Evolutionary conservation across 2,888 invertebrate species (phyloP).

Genomic region (Pasiphila rectangulata): DNA sequence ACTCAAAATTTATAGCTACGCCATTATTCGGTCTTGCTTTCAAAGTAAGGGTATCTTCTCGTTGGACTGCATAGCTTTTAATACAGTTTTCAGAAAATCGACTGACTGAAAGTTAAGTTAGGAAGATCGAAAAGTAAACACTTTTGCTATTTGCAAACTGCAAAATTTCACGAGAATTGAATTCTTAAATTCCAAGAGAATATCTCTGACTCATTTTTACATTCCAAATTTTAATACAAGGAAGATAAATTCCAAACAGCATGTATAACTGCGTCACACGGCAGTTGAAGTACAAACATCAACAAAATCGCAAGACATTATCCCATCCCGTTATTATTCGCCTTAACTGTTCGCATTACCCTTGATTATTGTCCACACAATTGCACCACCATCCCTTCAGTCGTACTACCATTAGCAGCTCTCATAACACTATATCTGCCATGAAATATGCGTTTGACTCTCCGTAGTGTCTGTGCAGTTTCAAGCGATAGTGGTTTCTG

Average conservation of each 20-base stretch:
- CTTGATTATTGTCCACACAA: conserved; percentile 74
- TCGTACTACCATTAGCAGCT: conserved; percentile 68
- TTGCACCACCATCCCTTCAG: conserved; percentile 62
- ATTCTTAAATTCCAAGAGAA: too few species aligned
- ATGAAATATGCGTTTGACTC: conserved; percentile 68
- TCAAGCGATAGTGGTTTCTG: conserved; percentile 46
- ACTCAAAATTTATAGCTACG: conserved; percentile 24
- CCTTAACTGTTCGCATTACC: conserved; percentile 51
- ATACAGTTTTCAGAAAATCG: background rate
- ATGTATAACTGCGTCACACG: conserved; percentile 30
- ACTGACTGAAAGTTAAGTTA: background rate
- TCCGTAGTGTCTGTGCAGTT: conserved; percentile 31
- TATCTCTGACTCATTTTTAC: too few species aligned
- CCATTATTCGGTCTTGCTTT: background rate
- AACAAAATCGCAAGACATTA: conserved; percentile 66
- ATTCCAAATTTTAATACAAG: too few species aligned
- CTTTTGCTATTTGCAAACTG: too few species aligned
- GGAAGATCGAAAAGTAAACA: too few species aligned
- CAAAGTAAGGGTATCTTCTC: background rate
- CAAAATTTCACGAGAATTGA: background rate
- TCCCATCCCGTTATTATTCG: conserved; percentile 54
- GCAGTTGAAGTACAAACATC: conserved; percentile 47
- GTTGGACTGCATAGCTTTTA: background rate
- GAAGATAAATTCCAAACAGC: conserved; percentile 16
- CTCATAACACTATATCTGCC: conserved; percentile 72